Percentiles rank a stretch among this genome's conserved stretches.
Evolutionary conservation across 2,113 vertebrate genomes (phyloP).

Genomic region (Pungitius pungitius): DNA sequence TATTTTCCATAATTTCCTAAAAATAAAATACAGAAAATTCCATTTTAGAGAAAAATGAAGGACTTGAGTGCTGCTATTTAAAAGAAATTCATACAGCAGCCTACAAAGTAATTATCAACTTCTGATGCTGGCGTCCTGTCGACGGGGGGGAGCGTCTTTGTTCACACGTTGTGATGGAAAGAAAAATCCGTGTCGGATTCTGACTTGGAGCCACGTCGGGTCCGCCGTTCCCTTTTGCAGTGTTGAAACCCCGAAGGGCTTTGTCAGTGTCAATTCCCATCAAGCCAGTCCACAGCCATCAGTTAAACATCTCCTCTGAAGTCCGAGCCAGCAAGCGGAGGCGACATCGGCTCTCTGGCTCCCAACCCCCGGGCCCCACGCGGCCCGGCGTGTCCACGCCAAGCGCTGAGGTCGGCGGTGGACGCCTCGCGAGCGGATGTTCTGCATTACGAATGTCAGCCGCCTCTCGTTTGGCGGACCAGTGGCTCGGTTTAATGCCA

Average conservation of each 20-base stretch:
- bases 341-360: constrained; percentile 57
- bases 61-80: not conserved
- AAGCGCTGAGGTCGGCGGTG: constrained; percentile 63
- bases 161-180: constrained; percentile 27
- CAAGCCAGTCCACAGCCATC: constrained; percentile 56
- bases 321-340: constrained; percentile 38
- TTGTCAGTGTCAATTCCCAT: constrained; percentile 58
- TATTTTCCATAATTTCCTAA: too few species aligned
- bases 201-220: constrained; percentile 30
- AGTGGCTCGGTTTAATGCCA: constrained; percentile 38
- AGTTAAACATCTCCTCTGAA: constrained; percentile 56
- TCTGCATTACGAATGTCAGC: constrained; percentile 66
- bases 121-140: not conserved
- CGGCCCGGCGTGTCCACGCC: constrained; percentile 41
- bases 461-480: constrained; percentile 24
- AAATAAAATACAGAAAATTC: not conserved
- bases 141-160: constrained; percentile 5
- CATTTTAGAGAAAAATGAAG: not conserved
- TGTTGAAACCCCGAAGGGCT: constrained; percentile 42
- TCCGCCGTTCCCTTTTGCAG: constrained; percentile 24
- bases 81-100: not conserved
- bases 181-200: constrained; percentile 37
- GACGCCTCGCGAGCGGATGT: constrained; percentile 54
- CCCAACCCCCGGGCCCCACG: constrained; percentile 14
- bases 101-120: constrained; percentile 12